Percentiles rank a stretch among this genome's conserved stretches.
Conservation (phyloP, 2,113 vertebrate genomes). For the Aspidoscelis tigris region DNA sequence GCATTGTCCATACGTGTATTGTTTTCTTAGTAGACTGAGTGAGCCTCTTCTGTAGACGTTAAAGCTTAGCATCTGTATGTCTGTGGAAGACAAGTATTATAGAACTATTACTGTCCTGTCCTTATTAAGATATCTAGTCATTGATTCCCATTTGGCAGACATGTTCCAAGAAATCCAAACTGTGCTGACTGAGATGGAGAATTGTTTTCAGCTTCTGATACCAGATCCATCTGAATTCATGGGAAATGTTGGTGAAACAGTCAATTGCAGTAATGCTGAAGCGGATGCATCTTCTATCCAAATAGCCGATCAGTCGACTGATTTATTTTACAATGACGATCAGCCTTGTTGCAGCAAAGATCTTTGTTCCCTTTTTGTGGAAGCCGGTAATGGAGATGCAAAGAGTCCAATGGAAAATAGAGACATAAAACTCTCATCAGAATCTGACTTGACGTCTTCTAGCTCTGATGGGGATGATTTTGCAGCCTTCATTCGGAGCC, state of each 20-base stretch:
- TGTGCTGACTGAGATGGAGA: constrained; percentile 87
- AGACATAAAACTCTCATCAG: not conserved
- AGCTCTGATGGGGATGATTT: constrained; percentile 51
- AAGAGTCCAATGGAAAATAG: not conserved
- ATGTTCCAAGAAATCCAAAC: constrained; percentile 78
- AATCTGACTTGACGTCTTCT: fast-evolving
- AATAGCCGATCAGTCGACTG: not conserved
- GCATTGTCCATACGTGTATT: not conserved
- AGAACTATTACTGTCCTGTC: not conserved
- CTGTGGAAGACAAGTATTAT: constrained; percentile 11
- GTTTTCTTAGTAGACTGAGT: not conserved
- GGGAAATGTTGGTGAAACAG: not conserved
- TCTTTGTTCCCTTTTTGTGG: constrained; percentile 44
- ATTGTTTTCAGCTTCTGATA: constrained; percentile 85
- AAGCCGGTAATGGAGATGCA: not conserved
- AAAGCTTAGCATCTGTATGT: fast-evolving
- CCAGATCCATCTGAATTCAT: constrained; percentile 77
- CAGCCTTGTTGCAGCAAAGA: constrained; percentile 90
- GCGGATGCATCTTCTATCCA: not conserved
- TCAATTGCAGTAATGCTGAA: fast-evolving
- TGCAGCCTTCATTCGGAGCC: constrained; percentile 81
- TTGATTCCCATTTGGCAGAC: constrained; percentile 72
- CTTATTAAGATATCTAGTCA: no score
- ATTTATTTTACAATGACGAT: constrained; percentile 60
- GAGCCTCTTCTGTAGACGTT: not conserved